Conservation (phyloP, 2,888 invertebrate genomes). For the Saturnia pavonia region DNA sequence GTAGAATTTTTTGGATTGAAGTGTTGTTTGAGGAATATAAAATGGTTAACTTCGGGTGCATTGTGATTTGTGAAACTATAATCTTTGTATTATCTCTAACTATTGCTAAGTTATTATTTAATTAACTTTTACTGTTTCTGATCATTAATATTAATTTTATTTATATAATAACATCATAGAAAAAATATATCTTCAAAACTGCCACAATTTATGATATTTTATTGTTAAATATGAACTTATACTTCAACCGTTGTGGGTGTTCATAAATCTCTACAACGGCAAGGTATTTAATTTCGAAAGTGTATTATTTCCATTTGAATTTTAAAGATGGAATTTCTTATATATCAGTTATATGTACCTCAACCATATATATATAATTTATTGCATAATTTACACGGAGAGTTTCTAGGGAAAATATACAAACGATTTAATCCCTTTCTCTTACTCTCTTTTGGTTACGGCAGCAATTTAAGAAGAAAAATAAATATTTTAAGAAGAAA, state of each 20-base stretch:
- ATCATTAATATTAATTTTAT: background rate
- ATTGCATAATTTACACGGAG: no score
- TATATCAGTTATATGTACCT: background rate
- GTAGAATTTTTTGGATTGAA: conserved; percentile 64
- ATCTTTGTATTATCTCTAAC: conserved; percentile 37
- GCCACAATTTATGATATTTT: background rate
- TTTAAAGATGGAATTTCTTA: background rate
- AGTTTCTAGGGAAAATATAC: no score
- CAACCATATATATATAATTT: background rate
- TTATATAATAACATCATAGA: background rate
- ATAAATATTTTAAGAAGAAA: no score
- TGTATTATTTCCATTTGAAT: background rate
- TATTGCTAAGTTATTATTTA: conserved; percentile 34
- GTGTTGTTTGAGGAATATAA: conserved; percentile 63
- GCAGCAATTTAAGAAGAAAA: no score
- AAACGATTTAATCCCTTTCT: no score
- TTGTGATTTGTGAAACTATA: conserved; percentile 52
- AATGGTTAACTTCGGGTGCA: conserved; percentile 67
- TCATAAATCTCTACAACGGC: background rate
- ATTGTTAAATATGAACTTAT: background rate
- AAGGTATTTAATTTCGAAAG: background rate
- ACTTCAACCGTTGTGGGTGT: background rate
- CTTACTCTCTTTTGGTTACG: no score
- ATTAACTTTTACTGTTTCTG: background rate
- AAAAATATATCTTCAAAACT: background rate